These are phyloP conservation scores for Lasiurus cinereus DNA, from an alignment of 2,113 vertebrate species.

Conservation along the genomic window DNA sequence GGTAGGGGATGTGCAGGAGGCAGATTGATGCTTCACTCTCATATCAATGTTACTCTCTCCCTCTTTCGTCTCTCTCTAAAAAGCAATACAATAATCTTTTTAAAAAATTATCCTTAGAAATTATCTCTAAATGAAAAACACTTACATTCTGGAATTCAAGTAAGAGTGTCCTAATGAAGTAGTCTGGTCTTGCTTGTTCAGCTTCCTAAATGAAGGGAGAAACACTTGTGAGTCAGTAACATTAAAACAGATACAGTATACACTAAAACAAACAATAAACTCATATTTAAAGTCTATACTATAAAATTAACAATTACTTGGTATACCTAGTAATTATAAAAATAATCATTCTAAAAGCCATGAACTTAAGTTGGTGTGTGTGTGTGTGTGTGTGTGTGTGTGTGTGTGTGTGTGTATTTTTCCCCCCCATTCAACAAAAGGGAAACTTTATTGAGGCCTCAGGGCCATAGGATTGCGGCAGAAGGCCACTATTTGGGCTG, in stretches of 20 bases:
- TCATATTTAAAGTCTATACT: neutral
- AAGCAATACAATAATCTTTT: neutral
- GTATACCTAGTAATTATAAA: neutral
- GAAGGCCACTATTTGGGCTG: neutral
- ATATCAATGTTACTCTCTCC: neutral
- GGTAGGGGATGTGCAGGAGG: neutral
- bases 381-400: too few species aligned
- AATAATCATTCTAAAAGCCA: constrained; percentile 47
- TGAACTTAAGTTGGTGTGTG: neutral
- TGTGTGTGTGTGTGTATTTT: neutral
- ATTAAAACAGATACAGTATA: neutral
- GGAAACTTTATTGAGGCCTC: neutral
- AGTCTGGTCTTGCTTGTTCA: constrained; percentile 96
- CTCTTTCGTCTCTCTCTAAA: neutral
- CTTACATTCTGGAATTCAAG: constrained; percentile 96
- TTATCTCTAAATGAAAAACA: constrained; percentile 54
- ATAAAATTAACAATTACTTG: constrained; percentile 49
- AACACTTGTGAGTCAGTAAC: constrained; percentile 59
- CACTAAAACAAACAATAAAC: neutral
- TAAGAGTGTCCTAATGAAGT: constrained; percentile 94
- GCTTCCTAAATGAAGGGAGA: constrained; percentile 91
- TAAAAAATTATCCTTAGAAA: neutral
- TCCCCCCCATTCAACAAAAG: neutral
- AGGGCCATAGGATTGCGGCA: neutral
- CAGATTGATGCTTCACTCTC: neutral